Evolutionary conservation across 1,140 invertebrate species (phyloP).

Genomic region (Atta cephalotes): DNA sequence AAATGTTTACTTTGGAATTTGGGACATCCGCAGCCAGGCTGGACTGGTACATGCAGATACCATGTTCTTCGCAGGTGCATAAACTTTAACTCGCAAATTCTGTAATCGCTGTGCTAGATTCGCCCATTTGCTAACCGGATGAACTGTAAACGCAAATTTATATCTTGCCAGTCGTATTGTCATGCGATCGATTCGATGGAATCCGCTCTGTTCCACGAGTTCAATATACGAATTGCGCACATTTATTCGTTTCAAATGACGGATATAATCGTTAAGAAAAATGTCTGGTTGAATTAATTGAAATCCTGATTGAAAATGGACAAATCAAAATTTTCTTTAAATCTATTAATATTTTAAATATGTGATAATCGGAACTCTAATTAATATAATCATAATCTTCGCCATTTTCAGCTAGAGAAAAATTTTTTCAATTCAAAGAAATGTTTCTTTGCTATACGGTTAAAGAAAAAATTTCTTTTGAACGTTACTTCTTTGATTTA

Average conservation of each 20-base stretch:
- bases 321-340: too few relatives aligned
- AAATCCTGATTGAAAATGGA: too few relatives aligned
- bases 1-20: constrained; percentile 69
- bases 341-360: too few relatives aligned
- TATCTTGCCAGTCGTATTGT: background rate
- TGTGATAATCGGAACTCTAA: too few relatives aligned
- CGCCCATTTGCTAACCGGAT: constrained; percentile 11
- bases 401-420: too few relatives aligned
- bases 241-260: background rate
- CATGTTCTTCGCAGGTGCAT: constrained; percentile 49
- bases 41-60: constrained; percentile 47
- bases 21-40: constrained; percentile 25
- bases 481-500: too few relatives aligned
- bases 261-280: background rate
- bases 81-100: constrained; percentile 66
- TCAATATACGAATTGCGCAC: background rate
- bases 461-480: too few relatives aligned
- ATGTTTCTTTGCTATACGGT: too few relatives aligned
- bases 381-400: too few relatives aligned
- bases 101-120: constrained; percentile 16
- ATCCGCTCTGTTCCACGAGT: background rate
- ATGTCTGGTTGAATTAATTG: too few relatives aligned
- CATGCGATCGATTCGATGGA: background rate
- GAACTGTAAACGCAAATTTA: constrained; percentile 22
- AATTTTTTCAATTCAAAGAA: too few relatives aligned